Evolutionary conservation across 2,797 vertebrate genomes (phyloP), one percentile per base, ranked within the genome.

Genomic region (Anas acuta): DNA sequence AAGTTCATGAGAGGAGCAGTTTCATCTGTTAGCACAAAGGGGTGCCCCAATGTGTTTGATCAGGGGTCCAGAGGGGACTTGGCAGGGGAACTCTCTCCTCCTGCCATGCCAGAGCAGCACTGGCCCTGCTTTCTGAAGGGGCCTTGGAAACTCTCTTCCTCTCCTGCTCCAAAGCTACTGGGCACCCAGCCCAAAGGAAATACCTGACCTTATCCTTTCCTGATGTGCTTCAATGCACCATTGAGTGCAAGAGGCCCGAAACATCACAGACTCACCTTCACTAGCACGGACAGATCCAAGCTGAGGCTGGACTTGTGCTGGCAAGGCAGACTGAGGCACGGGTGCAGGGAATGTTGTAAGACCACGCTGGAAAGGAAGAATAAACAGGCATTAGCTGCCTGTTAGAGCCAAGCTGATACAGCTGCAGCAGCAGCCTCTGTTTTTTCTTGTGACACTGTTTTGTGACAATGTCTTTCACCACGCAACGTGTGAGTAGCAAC

Each of bases 131-230:
- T 91, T 90, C 89, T 82, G 88, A 90, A 33, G 30, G 83, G 87
- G 82, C 84, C 23, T 76, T 76, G 74, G 94, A 97, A 97, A 93
- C 18, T 69, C 92, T 93, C 80, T 82, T 74, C 85, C 66, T 89
- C 33, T 85, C 26, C 28, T 88, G 89, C 87, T 71, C 3, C 65
- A 57, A 62, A 58, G 66, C 89, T 94, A 9, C 93, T 67, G 95
- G 96, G 97, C 96, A 93, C 53, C 58, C 26, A 76, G 96, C 90
- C 89, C 95, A 96, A 72, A 96, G 92, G 97, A 97, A 88, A 94
- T 92, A 77, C 74, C 76, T 94, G 86, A 51, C 93, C 95, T 80
- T 56, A 92, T 87, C 96, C 78, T 26, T 93, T 94, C 92, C 95
- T 78, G 91, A 81, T 76, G 92, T 93, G 89, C 92, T 94, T 96